Evolutionary conservation across 1,140 invertebrate genomes (phyloP).

Genomic region (Sycobia sp.): DNA sequence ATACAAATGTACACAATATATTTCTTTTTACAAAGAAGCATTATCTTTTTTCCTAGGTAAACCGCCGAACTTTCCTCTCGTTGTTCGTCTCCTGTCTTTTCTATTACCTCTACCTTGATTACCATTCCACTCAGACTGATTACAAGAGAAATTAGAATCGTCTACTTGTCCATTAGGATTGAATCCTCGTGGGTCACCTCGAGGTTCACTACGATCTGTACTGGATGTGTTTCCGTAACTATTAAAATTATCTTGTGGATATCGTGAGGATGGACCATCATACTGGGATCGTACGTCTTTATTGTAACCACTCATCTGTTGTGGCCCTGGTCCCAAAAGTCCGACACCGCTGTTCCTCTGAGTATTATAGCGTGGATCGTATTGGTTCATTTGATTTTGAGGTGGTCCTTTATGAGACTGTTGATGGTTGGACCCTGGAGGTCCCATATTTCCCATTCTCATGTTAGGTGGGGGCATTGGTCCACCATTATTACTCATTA

Average conservation of each 20-base stretch:
- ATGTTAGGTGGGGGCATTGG: conserved; percentile 27
- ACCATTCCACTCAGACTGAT: conserved; percentile 23
- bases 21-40: conserved; percentile 1
- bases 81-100: conserved; percentile 26
- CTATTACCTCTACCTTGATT: conserved; percentile 9
- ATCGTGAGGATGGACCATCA: conserved; percentile 41
- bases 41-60: conserved; percentile 27
- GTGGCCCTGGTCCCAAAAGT: conserved; percentile 53
- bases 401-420: conserved; percentile 23
- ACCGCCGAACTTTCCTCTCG: conserved; percentile 28
- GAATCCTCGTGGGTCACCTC: conserved; percentile 5
- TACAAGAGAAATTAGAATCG: conserved; percentile 1
- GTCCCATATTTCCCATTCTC: conserved; percentile 25
- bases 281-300: conserved; percentile 46
- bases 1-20: conserved; percentile 27
- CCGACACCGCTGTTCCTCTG: conserved; percentile 56
- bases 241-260: conserved; percentile 33
- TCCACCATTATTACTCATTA: conserved; percentile 30
- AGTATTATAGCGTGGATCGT: conserved; percentile 48
- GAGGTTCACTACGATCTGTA: neutral
- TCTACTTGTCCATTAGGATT: conserved; percentile 15
- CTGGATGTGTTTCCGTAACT: conserved; percentile 34
- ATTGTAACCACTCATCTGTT: conserved; percentile 39
- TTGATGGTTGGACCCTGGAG: conserved; percentile 15
- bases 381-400: conserved; percentile 50